phyloP scores from a whole-genome alignment of 2,113 vertebrate genomes.

The Myanophis thanlyinensis region DNA sequence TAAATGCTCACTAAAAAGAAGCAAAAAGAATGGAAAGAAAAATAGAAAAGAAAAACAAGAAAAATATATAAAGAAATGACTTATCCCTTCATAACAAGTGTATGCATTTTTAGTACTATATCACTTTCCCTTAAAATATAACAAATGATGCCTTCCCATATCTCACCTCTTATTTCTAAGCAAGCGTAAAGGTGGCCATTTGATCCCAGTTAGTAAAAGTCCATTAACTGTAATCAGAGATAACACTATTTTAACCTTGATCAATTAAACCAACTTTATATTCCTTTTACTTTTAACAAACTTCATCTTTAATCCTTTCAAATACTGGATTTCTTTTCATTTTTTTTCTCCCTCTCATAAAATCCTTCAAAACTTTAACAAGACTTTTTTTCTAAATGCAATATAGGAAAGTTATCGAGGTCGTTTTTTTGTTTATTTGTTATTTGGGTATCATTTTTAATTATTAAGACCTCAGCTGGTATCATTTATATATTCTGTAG shows the following conservation, averaged over 20 bases:
- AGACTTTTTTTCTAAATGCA: neutral
- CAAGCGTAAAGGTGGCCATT: neutral
- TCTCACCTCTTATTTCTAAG: neutral
- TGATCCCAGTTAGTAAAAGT: neutral
- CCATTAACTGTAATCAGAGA: neutral
- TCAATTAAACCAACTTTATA: neutral
- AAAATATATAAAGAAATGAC: neutral
- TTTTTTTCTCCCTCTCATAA: neutral
- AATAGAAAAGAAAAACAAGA: neutral
- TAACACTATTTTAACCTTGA: neutral
- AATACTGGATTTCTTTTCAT: neutral
- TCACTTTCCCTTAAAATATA: neutral
- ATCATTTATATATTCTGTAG: neutral
- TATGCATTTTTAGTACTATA: neutral
- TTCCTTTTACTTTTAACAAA: neutral
- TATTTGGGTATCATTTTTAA: neutral
- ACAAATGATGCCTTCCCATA: neutral
- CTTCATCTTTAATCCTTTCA: neutral
- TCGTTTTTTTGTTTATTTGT: neutral
- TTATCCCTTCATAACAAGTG: neutral
- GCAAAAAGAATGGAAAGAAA: neutral
- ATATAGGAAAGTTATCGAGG: neutral
- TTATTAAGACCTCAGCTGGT: neutral
- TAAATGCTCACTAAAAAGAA: neutral
- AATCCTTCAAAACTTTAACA: neutral